Evolutionary conservation across 1,140 invertebrate genomes (phyloP).

Genomic region (Plectrocnemia conspersa): DNA sequence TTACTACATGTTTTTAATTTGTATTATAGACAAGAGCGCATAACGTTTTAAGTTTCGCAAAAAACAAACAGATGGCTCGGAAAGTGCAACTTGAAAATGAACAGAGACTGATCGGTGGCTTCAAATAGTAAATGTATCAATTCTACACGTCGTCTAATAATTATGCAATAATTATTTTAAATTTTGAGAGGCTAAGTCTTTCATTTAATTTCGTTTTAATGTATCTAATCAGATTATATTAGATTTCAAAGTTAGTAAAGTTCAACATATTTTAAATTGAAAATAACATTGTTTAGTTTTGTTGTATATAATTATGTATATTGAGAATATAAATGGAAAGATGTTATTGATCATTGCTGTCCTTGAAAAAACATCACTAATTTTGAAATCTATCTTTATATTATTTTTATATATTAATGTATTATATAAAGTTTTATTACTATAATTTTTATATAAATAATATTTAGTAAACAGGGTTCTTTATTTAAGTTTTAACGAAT

Average conservation of each 20-base stretch:
- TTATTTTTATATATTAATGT: too few species aligned
- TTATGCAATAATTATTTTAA: not conserved
- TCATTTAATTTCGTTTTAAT: not conserved
- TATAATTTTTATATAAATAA: too few species aligned
- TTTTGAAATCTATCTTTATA: too few species aligned
- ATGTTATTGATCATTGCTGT: too few species aligned
- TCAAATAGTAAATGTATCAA: slow-evolving; percentile 11
- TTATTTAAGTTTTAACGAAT: too few species aligned
- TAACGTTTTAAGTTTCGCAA: slow-evolving; percentile 20
- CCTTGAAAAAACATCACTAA: too few species aligned
- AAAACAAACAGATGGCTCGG: slow-evolving; percentile 8
- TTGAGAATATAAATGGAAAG: too few species aligned
- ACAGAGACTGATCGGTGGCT: slow-evolving; percentile 30
- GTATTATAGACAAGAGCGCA: slow-evolving; percentile 24
- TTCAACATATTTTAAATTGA: not conserved
- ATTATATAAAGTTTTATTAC: too few species aligned
- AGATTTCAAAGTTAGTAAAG: not conserved
- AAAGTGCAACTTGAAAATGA: slow-evolving; percentile 24
- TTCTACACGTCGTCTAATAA: not conserved
- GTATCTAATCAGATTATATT: not conserved
- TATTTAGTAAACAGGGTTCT: too few species aligned
- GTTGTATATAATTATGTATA: too few species aligned
- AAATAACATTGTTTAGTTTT: too few species aligned
- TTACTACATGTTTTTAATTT: not conserved
- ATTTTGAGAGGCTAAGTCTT: not conserved